A percentile compares a stretch with the other conserved stretches of the same genome.
Evolutionary conservation across 2,113 vertebrate species (phyloP).

Genomic region (Megaceryle torquata): DNA sequence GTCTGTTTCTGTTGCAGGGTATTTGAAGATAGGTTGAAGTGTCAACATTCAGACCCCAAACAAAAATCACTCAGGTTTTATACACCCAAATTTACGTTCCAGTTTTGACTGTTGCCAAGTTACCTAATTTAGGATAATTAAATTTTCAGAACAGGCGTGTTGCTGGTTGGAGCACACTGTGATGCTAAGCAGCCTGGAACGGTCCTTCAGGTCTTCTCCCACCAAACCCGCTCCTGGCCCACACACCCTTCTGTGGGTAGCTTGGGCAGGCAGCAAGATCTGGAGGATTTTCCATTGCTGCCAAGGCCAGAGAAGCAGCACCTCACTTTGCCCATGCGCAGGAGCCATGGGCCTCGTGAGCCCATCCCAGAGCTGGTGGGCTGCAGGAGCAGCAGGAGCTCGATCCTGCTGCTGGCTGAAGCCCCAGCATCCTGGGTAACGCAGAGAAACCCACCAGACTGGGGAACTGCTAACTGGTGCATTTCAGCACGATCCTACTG

Average conservation of each 20-base stretch:
- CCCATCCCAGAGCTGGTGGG: fast-evolving
- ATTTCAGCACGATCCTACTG: fast-evolving
- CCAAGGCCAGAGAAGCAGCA: not conserved
- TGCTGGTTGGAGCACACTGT: too few relatives aligned
- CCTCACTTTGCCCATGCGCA: fast-evolving
- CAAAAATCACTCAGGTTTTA: not conserved
- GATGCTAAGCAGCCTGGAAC: not conserved
- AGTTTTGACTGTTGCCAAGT: not conserved
- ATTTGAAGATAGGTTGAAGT: not conserved
- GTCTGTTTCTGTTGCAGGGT: not conserved
- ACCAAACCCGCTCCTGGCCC: not conserved
- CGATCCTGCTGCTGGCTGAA: not conserved
- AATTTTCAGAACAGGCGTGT: not conserved
- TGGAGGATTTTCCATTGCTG: not conserved
- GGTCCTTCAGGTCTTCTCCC: not conserved
- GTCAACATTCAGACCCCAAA: not conserved
- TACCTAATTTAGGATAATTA: not conserved
- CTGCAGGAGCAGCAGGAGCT: not conserved
- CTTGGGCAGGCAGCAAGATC: fast-evolving
- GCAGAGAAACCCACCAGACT: not conserved
- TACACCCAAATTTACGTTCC: not conserved
- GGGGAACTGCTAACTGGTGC: not conserved
- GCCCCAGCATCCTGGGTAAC: not conserved
- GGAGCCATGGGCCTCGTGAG: not conserved
- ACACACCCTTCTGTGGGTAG: fast-evolving